These are phyloP conservation scores for Oscheius myriophilus DNA, from an alignment of 2,888 invertebrate genomes.

Conservation along the genomic window DNA sequence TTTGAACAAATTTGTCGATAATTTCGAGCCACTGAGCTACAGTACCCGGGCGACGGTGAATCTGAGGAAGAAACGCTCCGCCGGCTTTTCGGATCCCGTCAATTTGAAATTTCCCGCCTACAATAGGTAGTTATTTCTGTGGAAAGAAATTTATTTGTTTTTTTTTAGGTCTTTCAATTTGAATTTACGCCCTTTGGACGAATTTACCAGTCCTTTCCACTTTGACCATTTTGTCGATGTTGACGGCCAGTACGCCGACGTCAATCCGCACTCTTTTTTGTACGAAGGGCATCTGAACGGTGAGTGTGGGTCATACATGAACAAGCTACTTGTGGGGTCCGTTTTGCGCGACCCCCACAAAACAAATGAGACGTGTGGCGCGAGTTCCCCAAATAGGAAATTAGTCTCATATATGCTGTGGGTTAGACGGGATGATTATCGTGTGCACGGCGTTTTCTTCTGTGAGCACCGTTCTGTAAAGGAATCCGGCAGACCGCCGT, in stretches of 20 bases:
- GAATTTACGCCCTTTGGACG: constrained; percentile 58
- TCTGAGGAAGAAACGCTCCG: constrained; percentile 46
- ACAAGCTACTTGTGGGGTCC: too few species aligned
- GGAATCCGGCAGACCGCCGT: too few species aligned
- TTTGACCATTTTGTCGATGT: constrained; percentile 61
- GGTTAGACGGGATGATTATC: too few species aligned
- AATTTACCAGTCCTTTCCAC: constrained; percentile 51
- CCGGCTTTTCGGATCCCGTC: constrained; percentile 36
- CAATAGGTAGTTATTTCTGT: constrained; percentile 46
- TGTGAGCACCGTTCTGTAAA: too few species aligned
- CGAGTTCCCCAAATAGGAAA: too few species aligned
- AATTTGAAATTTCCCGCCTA: constrained; percentile 53
- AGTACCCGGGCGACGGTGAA: constrained; percentile 29
- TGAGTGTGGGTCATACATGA: too few species aligned
- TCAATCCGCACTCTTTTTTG: constrained; percentile 63
- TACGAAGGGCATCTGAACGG: constrained; percentile 65
- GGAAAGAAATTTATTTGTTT: background rate
- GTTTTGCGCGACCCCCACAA: too few species aligned
- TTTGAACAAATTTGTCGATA: constrained; percentile 67
- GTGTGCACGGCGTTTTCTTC: too few species aligned
- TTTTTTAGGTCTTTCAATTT: constrained; percentile 62
- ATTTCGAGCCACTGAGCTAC: constrained; percentile 66
- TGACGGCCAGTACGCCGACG: constrained; percentile 57
- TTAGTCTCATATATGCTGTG: background rate
- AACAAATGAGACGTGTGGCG: too few species aligned